Evolutionary conservation across 2,797 vertebrate genomes (phyloP).

Genomic region (Brachyrhaphis roseni): DNA sequence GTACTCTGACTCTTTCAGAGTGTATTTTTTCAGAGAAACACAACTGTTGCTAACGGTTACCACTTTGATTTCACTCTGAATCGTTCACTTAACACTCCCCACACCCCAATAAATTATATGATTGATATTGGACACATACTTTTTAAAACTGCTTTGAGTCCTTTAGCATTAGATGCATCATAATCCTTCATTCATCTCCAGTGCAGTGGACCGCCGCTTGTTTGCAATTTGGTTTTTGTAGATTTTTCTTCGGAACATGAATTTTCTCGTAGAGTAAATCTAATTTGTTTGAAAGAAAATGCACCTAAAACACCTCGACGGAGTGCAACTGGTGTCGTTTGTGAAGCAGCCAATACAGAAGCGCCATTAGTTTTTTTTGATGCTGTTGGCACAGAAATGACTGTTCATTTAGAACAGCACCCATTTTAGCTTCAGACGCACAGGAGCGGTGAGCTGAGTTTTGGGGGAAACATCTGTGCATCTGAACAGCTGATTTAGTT

Average conservation of each 20-base stretch:
- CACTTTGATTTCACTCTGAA: background rate
- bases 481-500: too few species aligned
- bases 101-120: background rate
- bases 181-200: slow-evolving; percentile 13
- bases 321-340: background rate
- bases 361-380: background rate
- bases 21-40: background rate
- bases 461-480: too few species aligned
- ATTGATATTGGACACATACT: slow-evolving; percentile 10
- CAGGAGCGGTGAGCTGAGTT: too few species aligned
- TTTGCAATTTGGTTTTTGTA: background rate
- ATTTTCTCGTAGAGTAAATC: background rate
- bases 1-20: slow-evolving; percentile 16
- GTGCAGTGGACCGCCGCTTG: background rate
- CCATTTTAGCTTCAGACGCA: too few species aligned
- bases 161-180: background rate
- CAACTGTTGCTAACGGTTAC: slow-evolving; percentile 7
- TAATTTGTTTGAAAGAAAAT: background rate
- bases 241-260: background rate
- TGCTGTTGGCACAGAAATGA: background rate
- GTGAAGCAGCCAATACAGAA: background rate
- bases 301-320: too few species aligned
- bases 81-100: background rate
- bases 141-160: slow-evolving; percentile 3
- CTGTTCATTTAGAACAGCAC: too few species aligned